Conservation (phyloP, 2,797 vertebrate genomes). For the Furcifer pardalis region DNA sequence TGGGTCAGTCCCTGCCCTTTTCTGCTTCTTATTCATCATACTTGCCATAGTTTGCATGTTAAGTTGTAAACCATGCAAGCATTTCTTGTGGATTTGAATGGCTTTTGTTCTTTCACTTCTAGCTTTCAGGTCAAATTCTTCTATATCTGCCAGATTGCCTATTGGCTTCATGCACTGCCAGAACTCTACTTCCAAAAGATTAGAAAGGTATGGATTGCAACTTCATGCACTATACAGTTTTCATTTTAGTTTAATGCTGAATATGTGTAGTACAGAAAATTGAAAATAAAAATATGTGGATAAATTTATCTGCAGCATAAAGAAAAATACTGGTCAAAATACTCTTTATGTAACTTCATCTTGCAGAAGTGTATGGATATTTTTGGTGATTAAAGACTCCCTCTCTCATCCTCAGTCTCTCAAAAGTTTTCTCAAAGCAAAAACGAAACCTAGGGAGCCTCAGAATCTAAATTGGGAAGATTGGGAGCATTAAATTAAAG, state of each 20-base stretch:
- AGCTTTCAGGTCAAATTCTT: constrained; percentile 92
- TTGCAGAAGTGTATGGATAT: too few relatives aligned
- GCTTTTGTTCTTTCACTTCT: background rate
- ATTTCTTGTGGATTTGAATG: background rate
- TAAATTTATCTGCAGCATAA: background rate
- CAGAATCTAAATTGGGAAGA: too few relatives aligned
- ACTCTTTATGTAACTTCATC: too few relatives aligned
- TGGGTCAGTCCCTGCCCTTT: background rate
- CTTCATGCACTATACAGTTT: background rate
- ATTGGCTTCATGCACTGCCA: constrained; percentile 86
- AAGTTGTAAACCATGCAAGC: background rate
- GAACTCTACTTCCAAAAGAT: constrained; percentile 89
- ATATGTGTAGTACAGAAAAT: background rate
- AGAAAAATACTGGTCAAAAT: background rate
- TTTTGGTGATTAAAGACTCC: too few relatives aligned
- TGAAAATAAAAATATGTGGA: background rate
- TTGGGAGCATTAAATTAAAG: too few relatives aligned
- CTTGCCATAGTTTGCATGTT: background rate
- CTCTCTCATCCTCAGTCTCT: too few relatives aligned
- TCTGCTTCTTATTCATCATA: background rate
- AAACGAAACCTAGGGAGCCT: too few relatives aligned
- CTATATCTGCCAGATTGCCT: constrained; percentile 90
- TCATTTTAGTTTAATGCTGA: background rate
- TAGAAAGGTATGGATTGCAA: constrained; percentile 77
- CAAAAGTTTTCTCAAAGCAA: too few relatives aligned